Evolutionary conservation across 2,888 invertebrate genomes (phyloP), one percentile per base, ranked within the genome.

Genomic region (Acheta domesticus): DNA sequence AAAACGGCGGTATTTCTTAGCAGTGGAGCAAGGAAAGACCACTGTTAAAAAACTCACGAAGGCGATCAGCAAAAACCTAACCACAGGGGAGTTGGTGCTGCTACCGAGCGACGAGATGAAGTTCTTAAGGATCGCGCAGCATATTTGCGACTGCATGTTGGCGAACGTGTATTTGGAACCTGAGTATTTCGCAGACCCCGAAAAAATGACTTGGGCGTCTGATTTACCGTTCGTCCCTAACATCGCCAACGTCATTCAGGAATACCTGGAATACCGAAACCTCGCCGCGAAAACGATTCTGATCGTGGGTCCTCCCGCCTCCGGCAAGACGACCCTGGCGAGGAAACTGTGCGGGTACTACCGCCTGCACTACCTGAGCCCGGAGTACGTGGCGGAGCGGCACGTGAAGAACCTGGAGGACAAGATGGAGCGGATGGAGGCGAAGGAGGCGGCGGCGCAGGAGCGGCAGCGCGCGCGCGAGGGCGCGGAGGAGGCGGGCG

Each of bases 111-210:
- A 90, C 85, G 91, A 92, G 83, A 90, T 90, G 0, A 89, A 20
- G 19, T n/a, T 1, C 16, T 48, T 78, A 4, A 77, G 21, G 11
- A 36, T 86, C 16, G 83, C 91, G 91, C 91, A 91, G 89, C 86
- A 87, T 83, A 86, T 87, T 80, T 90, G 87, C 82, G 91, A 92
- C 82, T 85, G 88, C 80, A 87, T 90, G 84, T 90, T 89, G 2
- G 82, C 91, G 14, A 89, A 92, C 85, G 84, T 92, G 74, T 89
- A 86, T 82, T 89, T 92, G 88, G 89, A 90, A 82, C 90, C 92
- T 1, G 89, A 87, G 4, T 91, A 89, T 83, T 88, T 91, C 21
- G 86, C 88, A 8, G 87, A 88, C 75, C 84, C 84, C 50, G 84
- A 87, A n/a, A 89, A 89, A 75, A 84, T 91, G 76, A 86, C 88